Evolutionary conservation across 2,797 vertebrate species (phyloP), one percentile per base, ranked within the genome.

Genomic region (Acestrorhynchus altus): DNA sequence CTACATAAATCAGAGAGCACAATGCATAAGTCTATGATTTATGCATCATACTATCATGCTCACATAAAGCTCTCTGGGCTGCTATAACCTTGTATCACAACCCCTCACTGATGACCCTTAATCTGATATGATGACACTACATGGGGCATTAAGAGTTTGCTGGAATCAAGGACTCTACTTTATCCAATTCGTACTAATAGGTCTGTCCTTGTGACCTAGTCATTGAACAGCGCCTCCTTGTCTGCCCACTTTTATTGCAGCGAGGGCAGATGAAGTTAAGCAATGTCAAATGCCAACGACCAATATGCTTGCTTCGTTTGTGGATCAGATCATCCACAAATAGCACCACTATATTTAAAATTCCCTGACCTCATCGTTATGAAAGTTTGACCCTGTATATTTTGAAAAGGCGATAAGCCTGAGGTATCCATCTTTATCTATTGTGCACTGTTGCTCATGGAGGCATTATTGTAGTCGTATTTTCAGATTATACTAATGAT

Each of bases 121-220:
- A 87, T 85, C 79, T 56, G 76, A 84, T 86, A 64, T 74, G 26
- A 51, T 74, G 74, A 66, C 57, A 52, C 35, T 67, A 64, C 49
- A 67, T 44, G 51, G 61, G 22, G 59, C 51, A 63, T 57, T 52
- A 44, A 46, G 44, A 57, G 61, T 74, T 66, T 59, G 16, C 79
- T 85, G 76, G 68, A 76, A 54, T 73, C 49, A 68, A 83, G 66
- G 42, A 75, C 40, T 47, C 66, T 42, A 60, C 76, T 83, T 85
- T 75, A 83, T 84, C 76, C 68, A 60, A 84, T 86, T 65, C 39
- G 18, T 52, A 42, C 39, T 59, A 59, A 89, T 78, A 75, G 76
- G 57, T 65, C 18, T 3, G 24, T 56, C 63, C 15, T 76, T 59
- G 63, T 72, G 76, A 71, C 57, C 66, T 44, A 76, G 31, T 72